Conservation (phyloP, 2,113 vertebrate species). For the Phrynosoma platyrhinos region DNA sequence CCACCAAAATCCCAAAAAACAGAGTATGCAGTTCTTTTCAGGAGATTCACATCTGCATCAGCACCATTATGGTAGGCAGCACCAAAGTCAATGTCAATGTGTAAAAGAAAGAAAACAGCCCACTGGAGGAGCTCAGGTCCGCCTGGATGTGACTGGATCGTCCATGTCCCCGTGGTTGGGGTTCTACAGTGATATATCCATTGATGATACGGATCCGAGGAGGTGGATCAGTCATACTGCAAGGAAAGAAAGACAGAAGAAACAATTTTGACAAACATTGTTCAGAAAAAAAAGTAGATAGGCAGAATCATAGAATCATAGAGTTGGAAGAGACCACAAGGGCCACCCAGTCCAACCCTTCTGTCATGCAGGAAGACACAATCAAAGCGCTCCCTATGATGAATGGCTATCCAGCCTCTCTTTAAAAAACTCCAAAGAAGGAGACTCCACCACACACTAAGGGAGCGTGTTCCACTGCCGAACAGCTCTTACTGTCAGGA, state of each 20-base stretch:
- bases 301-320: too few species aligned
- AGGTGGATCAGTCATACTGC: conserved; percentile 77
- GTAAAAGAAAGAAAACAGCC: conserved; percentile 46
- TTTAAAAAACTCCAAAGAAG: too few species aligned
- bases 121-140: conserved; percentile 48
- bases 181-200: conserved; percentile 79
- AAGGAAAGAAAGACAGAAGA: conserved; percentile 47
- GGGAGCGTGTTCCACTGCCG: too few species aligned
- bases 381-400: too few species aligned
- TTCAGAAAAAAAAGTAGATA: background rate
- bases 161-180: conserved; percentile 56
- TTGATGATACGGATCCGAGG: conserved; percentile 82
- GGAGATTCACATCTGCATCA: conserved; percentile 32
- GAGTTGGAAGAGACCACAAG: too few species aligned
- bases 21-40: background rate
- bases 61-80: conserved; percentile 51
- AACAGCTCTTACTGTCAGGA: too few species aligned
- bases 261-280: background rate
- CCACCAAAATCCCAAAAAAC: background rate
- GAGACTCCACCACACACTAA: too few species aligned
- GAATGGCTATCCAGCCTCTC: too few species aligned
- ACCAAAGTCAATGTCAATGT: conserved; percentile 58
- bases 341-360: too few species aligned
- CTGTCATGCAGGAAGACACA: too few species aligned
- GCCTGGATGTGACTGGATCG: conserved; percentile 55